Percentiles rank a stretch among this genome's conserved stretches.
These are phyloP conservation scores for Galerucella calmariensis DNA, from an alignment of 2,888 invertebrate genomes.

Conservation along the genomic window DNA sequence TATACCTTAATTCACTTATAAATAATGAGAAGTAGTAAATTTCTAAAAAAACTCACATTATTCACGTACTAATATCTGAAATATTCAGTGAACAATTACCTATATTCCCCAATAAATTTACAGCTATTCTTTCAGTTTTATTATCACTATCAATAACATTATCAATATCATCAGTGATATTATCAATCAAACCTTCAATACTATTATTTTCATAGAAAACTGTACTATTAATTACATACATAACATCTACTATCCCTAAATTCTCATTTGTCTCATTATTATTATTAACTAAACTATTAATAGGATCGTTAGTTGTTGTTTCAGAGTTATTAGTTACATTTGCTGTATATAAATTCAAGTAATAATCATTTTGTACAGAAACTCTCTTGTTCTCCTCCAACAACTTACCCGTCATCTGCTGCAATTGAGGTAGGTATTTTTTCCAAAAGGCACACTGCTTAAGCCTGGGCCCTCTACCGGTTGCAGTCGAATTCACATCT, in stretches of 20 bases:
- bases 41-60: neutral
- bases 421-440: constrained; percentile 88
- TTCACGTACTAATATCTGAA: neutral
- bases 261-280: neutral
- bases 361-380: constrained; percentile 46
- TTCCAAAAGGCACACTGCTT: constrained; percentile 97
- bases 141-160: neutral
- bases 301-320: neutral
- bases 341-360: neutral
- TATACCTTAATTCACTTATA: neutral
- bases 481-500: constrained; percentile 77
- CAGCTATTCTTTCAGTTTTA: neutral
- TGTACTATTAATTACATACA: neutral
- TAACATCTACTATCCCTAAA: neutral
- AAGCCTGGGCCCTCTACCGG: constrained; percentile 83
- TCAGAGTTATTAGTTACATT: neutral
- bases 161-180: neutral
- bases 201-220: neutral
- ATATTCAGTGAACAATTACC: neutral
- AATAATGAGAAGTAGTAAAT: neutral
- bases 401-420: constrained; percentile 76
- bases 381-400: constrained; percentile 9
- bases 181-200: neutral
- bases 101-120: neutral
- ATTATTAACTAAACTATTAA: neutral